phyloP scores from a whole-genome alignment of 2,113 vertebrate species.

The Laticauda laticaudata region DNA sequence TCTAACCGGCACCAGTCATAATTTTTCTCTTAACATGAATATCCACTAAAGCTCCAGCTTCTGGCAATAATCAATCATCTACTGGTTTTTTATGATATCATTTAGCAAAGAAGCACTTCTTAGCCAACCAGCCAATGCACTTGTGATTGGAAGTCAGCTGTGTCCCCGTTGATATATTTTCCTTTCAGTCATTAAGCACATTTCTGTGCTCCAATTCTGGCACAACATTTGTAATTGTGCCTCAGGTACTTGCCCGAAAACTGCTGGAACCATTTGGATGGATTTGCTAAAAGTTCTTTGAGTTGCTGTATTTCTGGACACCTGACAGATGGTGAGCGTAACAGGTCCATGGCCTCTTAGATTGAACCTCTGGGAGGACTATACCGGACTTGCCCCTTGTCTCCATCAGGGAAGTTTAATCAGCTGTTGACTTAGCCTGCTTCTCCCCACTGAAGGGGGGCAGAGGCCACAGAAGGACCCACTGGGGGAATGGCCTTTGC shows the following conservation, averaged over 20 bases:
- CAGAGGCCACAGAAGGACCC: not conserved
- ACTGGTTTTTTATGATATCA: rapidly evolving
- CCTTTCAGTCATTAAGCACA: not conserved
- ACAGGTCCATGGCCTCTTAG: not conserved
- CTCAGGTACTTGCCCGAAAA: not conserved
- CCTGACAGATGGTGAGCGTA: not conserved
- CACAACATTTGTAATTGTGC: not conserved
- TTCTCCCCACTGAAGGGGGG: not conserved
- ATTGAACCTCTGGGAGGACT: not conserved
- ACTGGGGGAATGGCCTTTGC: not conserved
- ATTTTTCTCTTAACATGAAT: not conserved
- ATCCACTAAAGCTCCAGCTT: rapidly evolving
- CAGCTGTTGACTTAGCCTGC: not conserved
- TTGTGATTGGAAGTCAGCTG: rapidly evolving
- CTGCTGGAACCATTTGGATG: not conserved
- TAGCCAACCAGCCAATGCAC: rapidly evolving
- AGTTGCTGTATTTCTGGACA: not conserved
- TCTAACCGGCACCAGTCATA: too few species aligned
- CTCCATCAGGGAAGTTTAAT: not conserved
- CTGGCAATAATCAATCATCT: rapidly evolving
- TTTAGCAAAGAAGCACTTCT: not conserved
- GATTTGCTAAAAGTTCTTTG: not conserved
- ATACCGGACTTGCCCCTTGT: not conserved
- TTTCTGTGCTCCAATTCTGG: not conserved
- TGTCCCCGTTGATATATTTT: not conserved